Conservation (phyloP, 2,888 invertebrate genomes). For the Cloeon dipterum region DNA sequence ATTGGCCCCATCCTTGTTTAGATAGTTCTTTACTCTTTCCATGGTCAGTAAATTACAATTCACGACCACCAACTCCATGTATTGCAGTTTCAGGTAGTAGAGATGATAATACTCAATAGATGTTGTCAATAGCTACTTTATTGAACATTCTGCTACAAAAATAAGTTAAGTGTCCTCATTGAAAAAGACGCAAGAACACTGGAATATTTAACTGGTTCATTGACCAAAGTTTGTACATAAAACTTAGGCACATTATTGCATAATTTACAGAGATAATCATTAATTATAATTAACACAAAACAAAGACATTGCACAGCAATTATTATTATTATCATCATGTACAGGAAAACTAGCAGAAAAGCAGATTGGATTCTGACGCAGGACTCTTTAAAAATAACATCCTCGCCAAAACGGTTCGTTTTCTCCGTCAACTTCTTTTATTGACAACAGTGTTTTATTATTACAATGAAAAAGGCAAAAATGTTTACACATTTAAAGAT, state of each 20-base stretch:
- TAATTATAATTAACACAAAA: background rate
- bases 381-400: background rate
- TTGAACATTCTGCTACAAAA: constrained; percentile 2
- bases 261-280: too few relatives aligned
- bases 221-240: constrained; percentile 1
- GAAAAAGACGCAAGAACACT: background rate
- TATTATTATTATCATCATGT: too few relatives aligned
- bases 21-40: too few relatives aligned
- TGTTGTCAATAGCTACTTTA: too few relatives aligned
- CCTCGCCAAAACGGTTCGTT: background rate
- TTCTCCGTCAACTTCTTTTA: background rate
- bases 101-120: too few relatives aligned
- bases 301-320: constrained; percentile 1
- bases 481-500: too few relatives aligned
- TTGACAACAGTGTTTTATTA: background rate
- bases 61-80: too few relatives aligned
- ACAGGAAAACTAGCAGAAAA: background rate
- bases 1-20: too few relatives aligned
- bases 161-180: background rate
- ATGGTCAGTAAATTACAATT: too few relatives aligned
- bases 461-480: too few relatives aligned
- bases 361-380: background rate
- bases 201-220: background rate
- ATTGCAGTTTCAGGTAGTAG: too few relatives aligned
- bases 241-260: constrained; percentile 1